Percentiles rank a stretch among this genome's conserved stretches.
These are phyloP conservation scores for Chymomyza costata DNA, from an alignment of 1,140 invertebrate species.

Conservation along the genomic window DNA sequence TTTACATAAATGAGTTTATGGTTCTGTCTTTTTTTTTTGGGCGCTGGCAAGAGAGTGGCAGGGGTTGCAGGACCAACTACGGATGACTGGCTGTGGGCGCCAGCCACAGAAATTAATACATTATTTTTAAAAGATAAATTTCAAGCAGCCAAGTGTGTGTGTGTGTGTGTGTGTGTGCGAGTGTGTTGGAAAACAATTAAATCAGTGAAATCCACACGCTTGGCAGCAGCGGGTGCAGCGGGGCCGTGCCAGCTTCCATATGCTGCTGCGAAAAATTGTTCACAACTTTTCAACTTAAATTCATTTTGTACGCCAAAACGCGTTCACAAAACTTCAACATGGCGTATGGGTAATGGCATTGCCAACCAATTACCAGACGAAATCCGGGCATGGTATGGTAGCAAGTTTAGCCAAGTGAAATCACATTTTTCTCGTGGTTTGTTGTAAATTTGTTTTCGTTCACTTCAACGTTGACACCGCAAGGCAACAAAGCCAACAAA, in stretches of 20 bases:
- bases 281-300: constrained; percentile 73
- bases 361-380: too few species aligned
- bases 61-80: too few species aligned
- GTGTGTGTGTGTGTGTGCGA: not conserved
- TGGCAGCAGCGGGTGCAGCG: constrained; percentile 14
- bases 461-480: constrained; percentile 66
- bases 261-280: constrained; percentile 58
- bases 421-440: constrained; percentile 66
- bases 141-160: constrained; percentile 22
- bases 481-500: constrained; percentile 22
- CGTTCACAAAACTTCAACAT: constrained; percentile 26
- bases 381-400: too few species aligned
- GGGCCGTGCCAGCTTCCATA: constrained; percentile 2
- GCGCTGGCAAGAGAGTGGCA: too few species aligned
- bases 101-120: constrained; percentile 69
- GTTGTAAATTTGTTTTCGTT: constrained; percentile 73
- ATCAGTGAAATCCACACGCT: constrained; percentile 72
- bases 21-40: too few species aligned
- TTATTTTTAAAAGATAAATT: constrained; percentile 73
- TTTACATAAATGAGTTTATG: constrained; percentile 72
- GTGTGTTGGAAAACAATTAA: constrained; percentile 56
- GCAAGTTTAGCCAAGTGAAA: constrained; percentile 40
- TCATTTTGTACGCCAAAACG: constrained; percentile 57
- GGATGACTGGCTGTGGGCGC: not conserved
- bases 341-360: constrained; percentile 1